phyloP scores from a whole-genome alignment of 37 sponge, comb jelly and placozoan species.

The Sycon ciliatum region DNA sequence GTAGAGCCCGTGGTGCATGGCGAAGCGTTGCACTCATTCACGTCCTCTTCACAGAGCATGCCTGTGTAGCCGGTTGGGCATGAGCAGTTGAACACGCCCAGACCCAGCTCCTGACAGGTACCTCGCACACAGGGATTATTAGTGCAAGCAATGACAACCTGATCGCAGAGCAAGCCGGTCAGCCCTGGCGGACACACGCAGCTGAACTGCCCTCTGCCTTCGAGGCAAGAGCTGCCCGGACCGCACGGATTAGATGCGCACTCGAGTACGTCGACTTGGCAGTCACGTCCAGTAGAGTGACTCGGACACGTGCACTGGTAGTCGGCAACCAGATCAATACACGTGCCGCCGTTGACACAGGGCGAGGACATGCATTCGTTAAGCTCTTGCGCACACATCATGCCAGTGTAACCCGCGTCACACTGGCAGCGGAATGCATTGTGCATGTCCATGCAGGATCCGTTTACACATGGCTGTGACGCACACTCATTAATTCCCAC shows the following conservation, averaged over 20 bases:
- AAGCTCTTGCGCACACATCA: conserved; percentile 26
- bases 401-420: conserved; percentile 30
- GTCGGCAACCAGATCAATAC: not conserved
- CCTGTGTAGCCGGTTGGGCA: conserved; percentile 50
- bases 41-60: conserved; percentile 22
- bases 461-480: not conserved
- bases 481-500: conserved; percentile 44
- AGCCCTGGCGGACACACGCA: too few relatives aligned
- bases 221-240: too few relatives aligned
- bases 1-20: conserved; percentile 45
- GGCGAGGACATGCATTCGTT: conserved; percentile 32
- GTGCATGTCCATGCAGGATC: conserved; percentile 25
- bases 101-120: conserved; percentile 36
- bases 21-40: conserved; percentile 41
- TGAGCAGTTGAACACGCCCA: conserved; percentile 14
- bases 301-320: conserved; percentile 10
- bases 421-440: conserved; percentile 34
- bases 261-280: too few relatives aligned
- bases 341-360: too few relatives aligned
- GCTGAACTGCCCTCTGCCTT: too few relatives aligned
- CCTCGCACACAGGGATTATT: conserved; percentile 43
- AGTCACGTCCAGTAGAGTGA: too few relatives aligned
- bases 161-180: too few relatives aligned
- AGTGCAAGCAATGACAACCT: conserved; percentile 18
- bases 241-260: too few relatives aligned